These are phyloP conservation scores for Chascanopsetta lugubris DNA, from an alignment of 2,113 vertebrate genomes.

Conservation along the genomic window DNA sequence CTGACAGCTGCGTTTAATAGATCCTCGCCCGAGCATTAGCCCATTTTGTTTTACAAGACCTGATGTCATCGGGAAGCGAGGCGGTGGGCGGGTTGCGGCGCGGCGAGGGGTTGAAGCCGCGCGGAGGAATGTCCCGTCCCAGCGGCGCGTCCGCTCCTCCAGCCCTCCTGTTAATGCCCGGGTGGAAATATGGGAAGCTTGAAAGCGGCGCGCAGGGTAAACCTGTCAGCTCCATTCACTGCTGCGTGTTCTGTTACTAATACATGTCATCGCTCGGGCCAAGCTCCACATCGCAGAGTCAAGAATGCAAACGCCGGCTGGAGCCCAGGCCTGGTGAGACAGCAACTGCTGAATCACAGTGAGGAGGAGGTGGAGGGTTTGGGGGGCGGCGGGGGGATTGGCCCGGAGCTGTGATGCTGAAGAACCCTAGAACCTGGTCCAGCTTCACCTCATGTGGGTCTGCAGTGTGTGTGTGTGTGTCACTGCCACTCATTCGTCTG, in stretches of 20 bases:
- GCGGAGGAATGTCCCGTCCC: constrained; percentile 62
- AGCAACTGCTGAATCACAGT: constrained; percentile 75
- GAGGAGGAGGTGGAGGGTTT: constrained; percentile 50
- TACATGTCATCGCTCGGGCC: constrained; percentile 80
- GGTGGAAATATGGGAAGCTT: constrained; percentile 81
- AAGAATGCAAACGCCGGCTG: constrained; percentile 75
- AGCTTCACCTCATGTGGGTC: constrained; percentile 38
- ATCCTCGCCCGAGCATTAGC: constrained; percentile 41
- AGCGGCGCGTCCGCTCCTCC: constrained; percentile 56
- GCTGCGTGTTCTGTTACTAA: constrained; percentile 78
- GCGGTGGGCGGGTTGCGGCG: constrained; percentile 17
- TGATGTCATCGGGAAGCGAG: constrained; percentile 66
- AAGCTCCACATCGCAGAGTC: constrained; percentile 77
- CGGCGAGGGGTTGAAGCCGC: constrained; percentile 64
- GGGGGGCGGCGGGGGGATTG: constrained; percentile 46
- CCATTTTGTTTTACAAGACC: constrained; percentile 69
- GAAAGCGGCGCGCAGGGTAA: constrained; percentile 78
- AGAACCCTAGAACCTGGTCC: constrained; percentile 49
- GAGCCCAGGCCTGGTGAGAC: constrained; percentile 71
- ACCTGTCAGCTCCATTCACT: constrained; percentile 81
- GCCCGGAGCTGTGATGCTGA: constrained; percentile 66
- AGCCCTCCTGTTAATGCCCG: constrained; percentile 60
- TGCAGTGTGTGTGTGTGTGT: constrained; percentile 1
- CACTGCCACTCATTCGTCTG: constrained; percentile 55
- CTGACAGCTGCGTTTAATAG: constrained; percentile 79